A percentile compares a stretch with the other conserved stretches of the same genome.
Conservation (phyloP, 2,888 invertebrate genomes). For the Mesorhabditis belari region DNA sequence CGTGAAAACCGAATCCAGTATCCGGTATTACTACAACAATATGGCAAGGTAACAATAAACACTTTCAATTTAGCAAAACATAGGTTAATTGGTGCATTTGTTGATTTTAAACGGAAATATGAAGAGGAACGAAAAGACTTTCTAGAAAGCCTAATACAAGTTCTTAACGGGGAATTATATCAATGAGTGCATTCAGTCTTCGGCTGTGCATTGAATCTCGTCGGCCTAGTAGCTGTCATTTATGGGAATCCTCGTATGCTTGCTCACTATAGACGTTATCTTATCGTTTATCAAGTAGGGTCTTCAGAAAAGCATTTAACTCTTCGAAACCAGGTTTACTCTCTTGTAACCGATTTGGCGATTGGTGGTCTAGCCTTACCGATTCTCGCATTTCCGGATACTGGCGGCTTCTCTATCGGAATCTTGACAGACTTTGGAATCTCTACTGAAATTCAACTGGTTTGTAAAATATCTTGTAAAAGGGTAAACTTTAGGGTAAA, state of each 20-base stretch:
- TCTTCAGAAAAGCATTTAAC: too few species aligned
- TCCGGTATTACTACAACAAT: background rate
- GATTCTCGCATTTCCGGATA: background rate
- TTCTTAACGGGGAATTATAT: too few species aligned
- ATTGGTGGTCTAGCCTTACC: background rate
- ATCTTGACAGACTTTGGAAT: background rate
- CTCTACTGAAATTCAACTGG: background rate
- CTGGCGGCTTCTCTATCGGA: background rate
- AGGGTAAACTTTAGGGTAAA: too few species aligned
- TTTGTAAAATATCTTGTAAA: background rate
- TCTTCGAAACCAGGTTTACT: background rate
- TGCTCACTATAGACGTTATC: background rate
- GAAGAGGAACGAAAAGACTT: too few species aligned
- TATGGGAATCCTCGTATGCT: background rate
- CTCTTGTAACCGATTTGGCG: background rate
- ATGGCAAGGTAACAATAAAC: too few species aligned
- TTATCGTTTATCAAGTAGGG: background rate
- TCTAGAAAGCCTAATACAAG: too few species aligned
- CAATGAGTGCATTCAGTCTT: too few species aligned
- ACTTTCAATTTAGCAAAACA: too few species aligned
- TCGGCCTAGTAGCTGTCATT: background rate
- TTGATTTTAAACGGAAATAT: too few species aligned
- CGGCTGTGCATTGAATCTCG: background rate
- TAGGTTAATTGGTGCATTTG: too few species aligned
- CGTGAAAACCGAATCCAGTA: background rate